A percentile compares a stretch with the other conserved stretches of the same genome.
These are phyloP conservation scores for Noctua fimbriata DNA, from an alignment of 2,888 invertebrate genomes.

Conservation along the genomic window DNA sequence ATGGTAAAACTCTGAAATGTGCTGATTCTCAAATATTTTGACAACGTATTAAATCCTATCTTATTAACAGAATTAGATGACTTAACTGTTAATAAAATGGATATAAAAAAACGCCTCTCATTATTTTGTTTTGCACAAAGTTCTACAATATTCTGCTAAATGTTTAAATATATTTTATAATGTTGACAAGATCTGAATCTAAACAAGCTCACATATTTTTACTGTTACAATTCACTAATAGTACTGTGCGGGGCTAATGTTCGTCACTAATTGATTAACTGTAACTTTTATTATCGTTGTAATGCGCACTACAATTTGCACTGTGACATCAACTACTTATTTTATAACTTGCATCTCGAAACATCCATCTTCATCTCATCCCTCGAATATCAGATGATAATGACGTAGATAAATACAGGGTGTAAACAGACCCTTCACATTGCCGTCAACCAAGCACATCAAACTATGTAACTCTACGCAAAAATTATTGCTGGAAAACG, in stretches of 20 bases:
- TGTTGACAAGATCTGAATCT: no score
- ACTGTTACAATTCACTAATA: conserved; percentile 4
- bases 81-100: neutral
- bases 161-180: neutral
- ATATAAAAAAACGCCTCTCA: neutral
- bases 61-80: neutral
- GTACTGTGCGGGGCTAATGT: conserved; percentile 34
- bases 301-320: conserved; percentile 35
- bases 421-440: no score
- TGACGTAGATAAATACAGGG: no score
- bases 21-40: neutral
- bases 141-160: neutral
- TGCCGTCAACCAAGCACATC: no score
- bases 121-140: neutral
- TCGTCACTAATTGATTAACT: conserved; percentile 51
- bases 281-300: conserved; percentile 54
- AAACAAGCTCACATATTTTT: neutral
- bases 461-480: no score
- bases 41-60: neutral
- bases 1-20: neutral
- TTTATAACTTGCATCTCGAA: no score
- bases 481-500: no score
- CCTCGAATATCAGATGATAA: no score
- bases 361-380: no score
- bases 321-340: neutral